phyloP scores from a whole-genome alignment of 1,140 invertebrate genomes.

The Bombus impatiens region DNA sequence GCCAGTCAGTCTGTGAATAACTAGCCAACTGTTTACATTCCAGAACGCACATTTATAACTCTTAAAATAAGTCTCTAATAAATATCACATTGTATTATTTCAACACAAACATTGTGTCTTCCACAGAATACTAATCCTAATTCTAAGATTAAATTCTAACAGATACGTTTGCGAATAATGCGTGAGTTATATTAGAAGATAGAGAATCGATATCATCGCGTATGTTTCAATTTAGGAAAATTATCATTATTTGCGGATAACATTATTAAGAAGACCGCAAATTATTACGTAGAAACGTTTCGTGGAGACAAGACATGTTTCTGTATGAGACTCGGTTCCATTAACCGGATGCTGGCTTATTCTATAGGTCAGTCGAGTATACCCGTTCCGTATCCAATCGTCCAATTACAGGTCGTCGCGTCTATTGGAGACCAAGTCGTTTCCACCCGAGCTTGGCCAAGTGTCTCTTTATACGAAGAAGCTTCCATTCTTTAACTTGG shows the following conservation, averaged over 20 bases:
- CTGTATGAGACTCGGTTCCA: not conserved
- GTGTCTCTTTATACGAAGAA: constrained; percentile 34
- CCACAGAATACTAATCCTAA: too few species aligned
- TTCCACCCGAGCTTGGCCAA: constrained; percentile 42
- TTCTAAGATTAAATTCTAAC: too few species aligned
- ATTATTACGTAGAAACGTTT: not conserved
- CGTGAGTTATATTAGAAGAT: not conserved
- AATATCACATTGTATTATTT: too few species aligned
- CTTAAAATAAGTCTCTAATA: too few species aligned
- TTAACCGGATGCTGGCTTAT: constrained; percentile 25
- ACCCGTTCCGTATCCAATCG: constrained; percentile 44
- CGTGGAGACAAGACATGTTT: not conserved
- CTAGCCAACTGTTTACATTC: too few species aligned
- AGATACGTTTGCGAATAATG: too few species aligned
- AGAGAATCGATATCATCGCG: not conserved
- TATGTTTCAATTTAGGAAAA: not conserved
- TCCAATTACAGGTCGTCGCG: constrained; percentile 59
- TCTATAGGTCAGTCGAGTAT: constrained; percentile 39
- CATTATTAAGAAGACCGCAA: not conserved
- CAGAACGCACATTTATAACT: too few species aligned
- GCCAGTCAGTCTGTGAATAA: too few species aligned
- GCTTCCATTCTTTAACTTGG: constrained; percentile 38
- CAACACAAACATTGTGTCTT: too few species aligned
- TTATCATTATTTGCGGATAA: not conserved
- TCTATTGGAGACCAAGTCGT: constrained; percentile 17